A percentile compares a stretch with the other conserved stretches of the same genome.
Evolutionary conservation across 2,888 invertebrate genomes (phyloP).

Genomic region (Flexamia atlantica): DNA sequence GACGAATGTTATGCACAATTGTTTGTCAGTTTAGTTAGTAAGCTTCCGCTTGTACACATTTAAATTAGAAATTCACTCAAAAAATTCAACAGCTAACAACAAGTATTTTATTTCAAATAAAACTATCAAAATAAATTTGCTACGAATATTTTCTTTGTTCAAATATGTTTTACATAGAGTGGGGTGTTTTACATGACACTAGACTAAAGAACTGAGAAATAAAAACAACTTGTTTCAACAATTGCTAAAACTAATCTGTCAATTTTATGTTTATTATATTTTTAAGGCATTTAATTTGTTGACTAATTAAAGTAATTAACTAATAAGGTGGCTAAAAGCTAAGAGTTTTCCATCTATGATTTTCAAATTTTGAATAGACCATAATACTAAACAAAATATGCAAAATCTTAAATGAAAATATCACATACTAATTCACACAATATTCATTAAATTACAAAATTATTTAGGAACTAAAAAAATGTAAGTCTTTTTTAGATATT

Average conservation of each 20-base stretch:
- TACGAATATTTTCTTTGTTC: neutral
- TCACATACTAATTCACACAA: neutral
- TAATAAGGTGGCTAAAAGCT: too few relatives aligned
- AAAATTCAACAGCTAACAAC: neutral
- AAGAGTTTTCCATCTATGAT: too few relatives aligned
- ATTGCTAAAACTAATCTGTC: neutral
- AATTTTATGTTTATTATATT: too few relatives aligned
- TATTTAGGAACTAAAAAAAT: neutral
- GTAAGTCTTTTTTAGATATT: neutral
- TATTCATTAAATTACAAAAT: neutral
- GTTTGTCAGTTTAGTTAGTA: constrained; percentile 24
- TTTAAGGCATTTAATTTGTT: too few relatives aligned
- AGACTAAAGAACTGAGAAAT: neutral
- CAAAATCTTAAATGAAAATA: neutral
- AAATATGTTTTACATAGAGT: neutral
- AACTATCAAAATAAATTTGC: neutral
- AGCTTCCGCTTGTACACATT: neutral
- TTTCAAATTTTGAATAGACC: too few relatives aligned
- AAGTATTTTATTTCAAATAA: neutral
- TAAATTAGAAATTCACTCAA: constrained; percentile 14
- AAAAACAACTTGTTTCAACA: neutral
- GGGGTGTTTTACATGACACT: neutral
- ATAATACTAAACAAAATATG: neutral
- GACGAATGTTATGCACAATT: neutral
- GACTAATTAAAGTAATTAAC: too few relatives aligned